Conservation (phyloP, 2,888 invertebrate genomes). For the Zootermopsis nevadensis region DNA sequence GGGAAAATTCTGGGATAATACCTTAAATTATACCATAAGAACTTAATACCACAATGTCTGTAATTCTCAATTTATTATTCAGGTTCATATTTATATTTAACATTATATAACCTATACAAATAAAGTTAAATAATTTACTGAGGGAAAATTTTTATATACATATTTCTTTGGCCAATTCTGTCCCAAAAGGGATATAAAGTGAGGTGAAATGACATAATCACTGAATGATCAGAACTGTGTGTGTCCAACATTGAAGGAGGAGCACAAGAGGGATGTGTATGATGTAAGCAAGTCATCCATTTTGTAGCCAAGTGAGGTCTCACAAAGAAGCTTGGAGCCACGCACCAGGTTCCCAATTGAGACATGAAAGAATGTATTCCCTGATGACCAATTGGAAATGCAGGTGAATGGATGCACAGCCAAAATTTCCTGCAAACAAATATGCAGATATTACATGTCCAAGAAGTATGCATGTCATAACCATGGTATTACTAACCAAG, state of each 20-base stretch:
- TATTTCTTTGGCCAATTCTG: too few species aligned
- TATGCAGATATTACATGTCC: background rate
- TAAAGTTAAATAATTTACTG: too few species aligned
- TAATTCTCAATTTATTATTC: too few species aligned
- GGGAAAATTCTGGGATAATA: too few species aligned
- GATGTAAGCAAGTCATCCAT: slow-evolving; percentile 96
- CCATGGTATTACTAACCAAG: too few species aligned
- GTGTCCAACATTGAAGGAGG: background rate
- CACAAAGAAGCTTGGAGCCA: slow-evolving; percentile 87
- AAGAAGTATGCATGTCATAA: too few species aligned
- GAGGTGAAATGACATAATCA: background rate
- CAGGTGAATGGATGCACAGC: slow-evolving; percentile 88
- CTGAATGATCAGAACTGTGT: background rate
- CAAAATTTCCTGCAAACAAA: slow-evolving; percentile 75
- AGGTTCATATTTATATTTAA: too few species aligned
- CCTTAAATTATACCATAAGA: too few species aligned
- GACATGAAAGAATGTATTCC: slow-evolving; percentile 94
- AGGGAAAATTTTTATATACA: too few species aligned
- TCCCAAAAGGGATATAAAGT: too few species aligned
- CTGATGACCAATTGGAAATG: slow-evolving; percentile 95
- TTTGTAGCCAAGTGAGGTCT: slow-evolving; percentile 94
- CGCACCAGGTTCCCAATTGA: slow-evolving; percentile 95
- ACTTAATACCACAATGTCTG: too few species aligned
- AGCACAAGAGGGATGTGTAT: slow-evolving; percentile 74
- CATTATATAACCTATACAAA: too few species aligned